phyloP scores from a whole-genome alignment of 2,888 invertebrate genomes.

The Pseudoips prasinana region DNA sequence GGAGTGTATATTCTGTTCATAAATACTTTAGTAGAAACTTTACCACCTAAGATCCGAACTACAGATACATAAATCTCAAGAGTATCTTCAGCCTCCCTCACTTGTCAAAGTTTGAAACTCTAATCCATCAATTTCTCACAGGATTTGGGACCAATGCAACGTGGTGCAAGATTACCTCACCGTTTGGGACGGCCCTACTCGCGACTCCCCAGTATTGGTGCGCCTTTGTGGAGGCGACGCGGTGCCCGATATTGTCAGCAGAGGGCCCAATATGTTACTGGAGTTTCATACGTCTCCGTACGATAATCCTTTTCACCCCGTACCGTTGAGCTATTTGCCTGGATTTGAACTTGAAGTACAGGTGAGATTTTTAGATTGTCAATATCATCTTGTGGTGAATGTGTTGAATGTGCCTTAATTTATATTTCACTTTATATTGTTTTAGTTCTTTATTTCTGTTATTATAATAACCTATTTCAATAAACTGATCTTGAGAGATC shows the following conservation, averaged over 20 bases:
- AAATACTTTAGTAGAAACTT: too few relatives aligned
- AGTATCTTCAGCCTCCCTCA: background rate
- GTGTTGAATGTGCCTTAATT: constrained; percentile 13
- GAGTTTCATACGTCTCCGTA: constrained; percentile 91
- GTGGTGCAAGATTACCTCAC: constrained; percentile 91
- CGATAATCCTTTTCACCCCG: constrained; percentile 91
- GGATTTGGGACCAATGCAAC: constrained; percentile 92
- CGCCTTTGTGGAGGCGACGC: constrained; percentile 92
- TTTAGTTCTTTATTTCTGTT: too few relatives aligned
- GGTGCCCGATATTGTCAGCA: constrained; percentile 89
- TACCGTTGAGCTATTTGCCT: constrained; percentile 88
- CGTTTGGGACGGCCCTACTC: constrained; percentile 89
- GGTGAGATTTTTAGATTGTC: constrained; percentile 66
- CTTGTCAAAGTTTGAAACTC: constrained; percentile 14
- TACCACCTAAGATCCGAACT: too few relatives aligned
- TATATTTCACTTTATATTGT: constrained; percentile 17
- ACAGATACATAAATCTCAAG: too few relatives aligned
- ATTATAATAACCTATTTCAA: too few relatives aligned
- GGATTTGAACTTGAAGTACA: constrained; percentile 92
- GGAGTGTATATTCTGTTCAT: too few relatives aligned
- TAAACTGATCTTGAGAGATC: too few relatives aligned
- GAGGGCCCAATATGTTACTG: constrained; percentile 88
- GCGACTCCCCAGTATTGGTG: constrained; percentile 87
- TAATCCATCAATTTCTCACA: constrained; percentile 49
- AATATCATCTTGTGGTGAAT: constrained; percentile 13